Base-by-base conservation (phyloP, 2,888 invertebrate species). In the Orthosia incerta region DNA sequence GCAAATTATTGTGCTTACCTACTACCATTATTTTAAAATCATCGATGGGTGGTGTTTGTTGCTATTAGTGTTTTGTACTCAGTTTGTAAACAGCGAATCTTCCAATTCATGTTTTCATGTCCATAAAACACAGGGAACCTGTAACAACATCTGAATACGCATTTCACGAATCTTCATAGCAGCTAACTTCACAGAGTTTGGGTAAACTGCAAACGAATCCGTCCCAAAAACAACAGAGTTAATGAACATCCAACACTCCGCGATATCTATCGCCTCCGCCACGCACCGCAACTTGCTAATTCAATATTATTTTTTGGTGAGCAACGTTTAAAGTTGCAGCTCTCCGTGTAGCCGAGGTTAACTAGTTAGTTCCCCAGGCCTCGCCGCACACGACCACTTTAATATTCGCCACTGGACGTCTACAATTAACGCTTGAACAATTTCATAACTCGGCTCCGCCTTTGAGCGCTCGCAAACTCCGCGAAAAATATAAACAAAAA, bases 381-480 rank as follows among this genome's bases (percentile, higher is more conserved):
- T 88, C 88, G 89, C 75, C 77, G 84, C 82, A 76, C 84, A 90
- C 92, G 89, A 87, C 92, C 93, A 91, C 93, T 95, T 96, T 95
- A 94, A 95, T 95, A 95, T 96, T 95, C 95, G 93, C 94, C 91
- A 91, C 94, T 93, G 95, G 95, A 91, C 95, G 94, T 95, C 95
- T 95, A 94, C 95, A 95, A 95, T 95, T 95, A 95, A 95, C 95
- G 96, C 95, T 95, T 89, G 87, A 96, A 96, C 95, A 94, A 95
- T 95, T 95, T 95, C 94, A 95, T 94, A 96, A 96, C 96, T 95
- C 94, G 89, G 88, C 87, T 92, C 91, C 91, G 95, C 94, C 95
- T 96, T 96, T 95, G 95, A 95, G 94, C 92, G 89, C 86, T 85
- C 88, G 80, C 88, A 89, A 89, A 89, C 89, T 91, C 91, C 83